phyloP scores from a whole-genome alignment of 2,113 vertebrate genomes.

The Chionodraco myersi region DNA sequence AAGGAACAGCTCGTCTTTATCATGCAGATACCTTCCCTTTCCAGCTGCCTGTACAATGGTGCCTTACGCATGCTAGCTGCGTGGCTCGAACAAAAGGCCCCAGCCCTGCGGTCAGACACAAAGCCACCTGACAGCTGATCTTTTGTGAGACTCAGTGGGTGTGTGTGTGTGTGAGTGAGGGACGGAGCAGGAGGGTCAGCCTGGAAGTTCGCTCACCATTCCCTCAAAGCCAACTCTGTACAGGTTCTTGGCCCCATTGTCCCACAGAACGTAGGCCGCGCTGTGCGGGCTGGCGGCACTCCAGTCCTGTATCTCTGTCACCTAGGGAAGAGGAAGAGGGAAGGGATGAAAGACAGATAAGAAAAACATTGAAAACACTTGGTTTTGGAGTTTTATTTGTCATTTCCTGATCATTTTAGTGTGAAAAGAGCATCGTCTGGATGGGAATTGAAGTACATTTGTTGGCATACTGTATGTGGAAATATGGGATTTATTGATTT shows the following conservation, averaged over 20 bases:
- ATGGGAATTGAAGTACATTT: not conserved
- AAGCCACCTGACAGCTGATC: conserved; percentile 75
- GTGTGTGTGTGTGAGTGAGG: conserved; percentile 18
- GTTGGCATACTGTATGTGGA: not conserved
- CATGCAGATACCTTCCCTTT: conserved; percentile 82
- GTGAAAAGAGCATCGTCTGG: not conserved
- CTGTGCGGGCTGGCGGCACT: conserved; percentile 98
- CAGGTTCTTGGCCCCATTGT: conserved; percentile 99
- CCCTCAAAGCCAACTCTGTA: conserved; percentile 99
- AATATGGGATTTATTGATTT: not conserved
- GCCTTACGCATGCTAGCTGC: conserved; percentile 76
- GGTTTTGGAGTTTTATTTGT: not conserved
- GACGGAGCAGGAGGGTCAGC: conserved; percentile 25
- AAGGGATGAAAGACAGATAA: conserved; percentile 10
- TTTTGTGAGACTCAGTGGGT: conserved; percentile 43
- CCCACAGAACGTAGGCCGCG: conserved; percentile 98
- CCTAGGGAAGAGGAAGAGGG: conserved; percentile 79
- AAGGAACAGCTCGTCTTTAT: conserved; percentile 83
- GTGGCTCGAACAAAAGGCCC: conserved; percentile 76
- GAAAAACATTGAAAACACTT: not conserved
- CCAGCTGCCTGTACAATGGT: conserved; percentile 83
- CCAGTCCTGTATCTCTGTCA: conserved; percentile 99
- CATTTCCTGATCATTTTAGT: not conserved
- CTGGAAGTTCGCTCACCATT: conserved; percentile 91
- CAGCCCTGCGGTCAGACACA: conserved; percentile 62